Evolutionary conservation across 2,888 invertebrate species (phyloP).

Genomic region (Hololepta plana): DNA sequence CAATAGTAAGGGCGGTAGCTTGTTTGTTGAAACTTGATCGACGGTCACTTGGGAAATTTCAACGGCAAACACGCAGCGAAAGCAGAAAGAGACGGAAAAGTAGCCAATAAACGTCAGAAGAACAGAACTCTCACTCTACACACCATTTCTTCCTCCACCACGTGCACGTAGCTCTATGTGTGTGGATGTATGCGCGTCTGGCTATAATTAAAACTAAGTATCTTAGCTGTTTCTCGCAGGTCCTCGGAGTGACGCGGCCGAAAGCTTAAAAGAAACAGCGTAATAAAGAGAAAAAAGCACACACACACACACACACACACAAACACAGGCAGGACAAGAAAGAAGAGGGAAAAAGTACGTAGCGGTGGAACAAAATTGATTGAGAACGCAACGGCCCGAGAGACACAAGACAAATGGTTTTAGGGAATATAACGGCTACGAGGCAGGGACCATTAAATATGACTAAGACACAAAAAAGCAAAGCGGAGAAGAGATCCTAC

Average conservation of each 20-base stretch:
- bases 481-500: too few species aligned
- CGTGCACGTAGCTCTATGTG: too few species aligned
- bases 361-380: slow-evolving; percentile 20
- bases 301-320: too few species aligned
- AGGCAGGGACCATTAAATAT: slow-evolving; percentile 9
- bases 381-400: slow-evolving; percentile 21
- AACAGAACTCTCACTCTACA: slow-evolving; percentile 7
- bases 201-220: slow-evolving; percentile 26
- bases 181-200: slow-evolving; percentile 14
- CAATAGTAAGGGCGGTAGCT: too few species aligned
- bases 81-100: slow-evolving; percentile 17
- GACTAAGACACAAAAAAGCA: too few species aligned
- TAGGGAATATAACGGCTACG: slow-evolving; percentile 5
- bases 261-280: too few species aligned
- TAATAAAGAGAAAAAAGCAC: slow-evolving; percentile 4
- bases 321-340: slow-evolving; percentile 7
- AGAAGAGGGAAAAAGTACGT: slow-evolving; percentile 8
- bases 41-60: slow-evolving; percentile 18
- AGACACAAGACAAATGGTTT: slow-evolving; percentile 21
- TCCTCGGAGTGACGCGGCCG: too few species aligned
- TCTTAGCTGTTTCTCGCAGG: slow-evolving; percentile 18
- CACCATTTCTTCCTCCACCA: too few species aligned
- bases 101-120: slow-evolving; percentile 25
- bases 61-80: slow-evolving; percentile 14
- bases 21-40: too few species aligned